Percentiles rank a stretch among this genome's conserved stretches.
Evolutionary conservation across 2,888 invertebrate species (phyloP).

Genomic region (Danaus chrysippus): DNA sequence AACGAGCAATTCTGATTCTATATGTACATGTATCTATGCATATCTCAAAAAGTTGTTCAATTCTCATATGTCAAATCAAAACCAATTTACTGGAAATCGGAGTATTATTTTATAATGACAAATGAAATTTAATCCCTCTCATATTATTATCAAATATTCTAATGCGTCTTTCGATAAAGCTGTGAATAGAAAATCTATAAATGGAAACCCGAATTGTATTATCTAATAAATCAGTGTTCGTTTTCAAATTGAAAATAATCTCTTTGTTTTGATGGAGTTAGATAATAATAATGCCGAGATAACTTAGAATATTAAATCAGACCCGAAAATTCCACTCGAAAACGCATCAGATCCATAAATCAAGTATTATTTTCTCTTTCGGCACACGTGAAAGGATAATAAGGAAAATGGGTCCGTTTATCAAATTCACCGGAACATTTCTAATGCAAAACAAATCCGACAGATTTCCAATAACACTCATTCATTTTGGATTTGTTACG

Average conservation of each 20-base stretch:
- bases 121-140: too few relatives aligned
- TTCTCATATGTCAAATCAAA: too few relatives aligned
- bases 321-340: background rate
- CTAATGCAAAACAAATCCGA: constrained; percentile 23
- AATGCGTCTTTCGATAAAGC: too few relatives aligned
- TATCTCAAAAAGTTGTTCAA: too few relatives aligned
- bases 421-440: constrained; percentile 5
- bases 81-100: too few relatives aligned
- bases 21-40: too few relatives aligned
- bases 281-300: background rate
- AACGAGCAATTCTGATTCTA: too few relatives aligned
- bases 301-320: constrained; percentile 1
- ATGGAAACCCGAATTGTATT: too few relatives aligned
- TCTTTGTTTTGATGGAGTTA: background rate
- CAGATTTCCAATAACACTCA: constrained; percentile 23
- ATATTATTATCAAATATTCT: too few relatives aligned
- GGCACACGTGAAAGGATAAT: constrained; percentile 6
- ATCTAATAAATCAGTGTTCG: too few relatives aligned
- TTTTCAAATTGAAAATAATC: background rate
- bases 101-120: too few relatives aligned
- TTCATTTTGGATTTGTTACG: constrained; percentile 30
- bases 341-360: constrained; percentile 1
- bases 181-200: too few relatives aligned
- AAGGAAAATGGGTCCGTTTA: constrained; percentile 7
- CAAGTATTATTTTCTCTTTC: constrained; percentile 6